Conservation (phyloP, 2,888 invertebrate species). For the Dermolepida albohirtum region DNA sequence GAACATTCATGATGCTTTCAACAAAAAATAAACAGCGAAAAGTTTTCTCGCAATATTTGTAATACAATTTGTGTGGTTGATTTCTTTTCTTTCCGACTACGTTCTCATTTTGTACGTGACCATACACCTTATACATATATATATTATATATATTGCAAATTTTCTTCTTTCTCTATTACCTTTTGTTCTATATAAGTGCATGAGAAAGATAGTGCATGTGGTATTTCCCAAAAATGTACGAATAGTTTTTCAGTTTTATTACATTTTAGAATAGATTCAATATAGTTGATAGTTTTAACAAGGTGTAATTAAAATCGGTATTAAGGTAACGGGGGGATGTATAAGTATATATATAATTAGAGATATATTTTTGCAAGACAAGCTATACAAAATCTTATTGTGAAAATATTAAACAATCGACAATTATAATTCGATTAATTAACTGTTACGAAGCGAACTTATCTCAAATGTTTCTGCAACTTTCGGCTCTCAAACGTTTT, state of each 20-base stretch:
- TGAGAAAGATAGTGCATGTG: slow-evolving; percentile 56
- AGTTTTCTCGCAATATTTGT: not conserved
- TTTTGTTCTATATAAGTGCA: slow-evolving; percentile 57
- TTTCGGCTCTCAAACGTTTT: no score
- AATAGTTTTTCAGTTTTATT: not conserved
- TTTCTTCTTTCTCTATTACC: slow-evolving; percentile 57
- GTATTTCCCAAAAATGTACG: slow-evolving; percentile 41
- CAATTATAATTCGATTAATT: no score
- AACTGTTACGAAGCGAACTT: no score
- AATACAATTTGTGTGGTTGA: slow-evolving; percentile 33
- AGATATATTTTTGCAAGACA: no score
- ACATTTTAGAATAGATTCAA: not conserved
- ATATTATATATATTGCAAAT: slow-evolving; percentile 57
- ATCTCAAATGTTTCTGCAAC: no score
- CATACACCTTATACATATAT: slow-evolving; percentile 45
- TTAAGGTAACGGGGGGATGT: no score
- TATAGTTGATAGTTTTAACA: not conserved
- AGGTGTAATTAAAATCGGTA: no score
- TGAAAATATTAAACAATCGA: no score
- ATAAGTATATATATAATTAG: no score
- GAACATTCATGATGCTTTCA: no score
- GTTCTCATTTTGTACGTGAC: slow-evolving; percentile 50
- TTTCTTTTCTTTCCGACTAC: slow-evolving; percentile 55
- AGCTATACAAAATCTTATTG: no score
- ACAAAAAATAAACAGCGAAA: no score